Percentiles rank a stretch among this genome's conserved stretches.
These are phyloP conservation scores for Conomelus anceps DNA, from an alignment of 2,888 invertebrate genomes.

Conservation along the genomic window DNA sequence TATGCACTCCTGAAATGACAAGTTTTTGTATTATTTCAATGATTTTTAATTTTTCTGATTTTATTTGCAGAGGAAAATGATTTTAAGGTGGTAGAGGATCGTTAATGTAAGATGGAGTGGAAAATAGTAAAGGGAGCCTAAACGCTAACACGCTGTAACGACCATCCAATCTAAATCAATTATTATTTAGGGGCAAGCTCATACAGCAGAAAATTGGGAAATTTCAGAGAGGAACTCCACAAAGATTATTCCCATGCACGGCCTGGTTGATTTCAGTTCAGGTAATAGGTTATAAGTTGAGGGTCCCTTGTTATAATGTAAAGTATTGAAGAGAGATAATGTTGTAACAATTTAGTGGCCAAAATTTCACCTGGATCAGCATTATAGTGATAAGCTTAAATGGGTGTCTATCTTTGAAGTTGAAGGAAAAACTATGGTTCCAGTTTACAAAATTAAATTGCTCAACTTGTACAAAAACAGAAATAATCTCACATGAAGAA, in stretches of 20 bases:
- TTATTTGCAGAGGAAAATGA: too few relatives aligned
- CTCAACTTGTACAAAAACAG: neutral
- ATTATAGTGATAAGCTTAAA: neutral
- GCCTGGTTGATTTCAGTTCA: neutral
- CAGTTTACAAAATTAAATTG: neutral
- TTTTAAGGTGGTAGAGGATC: too few relatives aligned
- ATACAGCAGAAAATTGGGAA: neutral
- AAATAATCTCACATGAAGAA: neutral
- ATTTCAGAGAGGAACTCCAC: neutral
- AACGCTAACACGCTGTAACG: neutral
- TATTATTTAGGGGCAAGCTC: neutral
- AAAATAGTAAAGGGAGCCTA: neutral
- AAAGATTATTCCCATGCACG: neutral
- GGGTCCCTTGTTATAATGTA: neutral
- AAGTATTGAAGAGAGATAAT: too few relatives aligned
- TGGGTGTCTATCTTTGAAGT: neutral
- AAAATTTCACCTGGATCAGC: too few relatives aligned
- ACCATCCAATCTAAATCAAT: neutral
- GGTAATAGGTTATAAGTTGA: neutral
- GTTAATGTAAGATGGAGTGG: too few relatives aligned
- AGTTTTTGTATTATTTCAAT: too few relatives aligned
- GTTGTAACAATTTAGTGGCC: too few relatives aligned
- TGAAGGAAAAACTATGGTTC: neutral
- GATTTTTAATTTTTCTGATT: too few relatives aligned
- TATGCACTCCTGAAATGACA: too few relatives aligned